Evolutionary conservation across 2,113 vertebrate species (phyloP), one percentile per base, ranked within the genome.

Genomic region (Aegypius monachus): DNA sequence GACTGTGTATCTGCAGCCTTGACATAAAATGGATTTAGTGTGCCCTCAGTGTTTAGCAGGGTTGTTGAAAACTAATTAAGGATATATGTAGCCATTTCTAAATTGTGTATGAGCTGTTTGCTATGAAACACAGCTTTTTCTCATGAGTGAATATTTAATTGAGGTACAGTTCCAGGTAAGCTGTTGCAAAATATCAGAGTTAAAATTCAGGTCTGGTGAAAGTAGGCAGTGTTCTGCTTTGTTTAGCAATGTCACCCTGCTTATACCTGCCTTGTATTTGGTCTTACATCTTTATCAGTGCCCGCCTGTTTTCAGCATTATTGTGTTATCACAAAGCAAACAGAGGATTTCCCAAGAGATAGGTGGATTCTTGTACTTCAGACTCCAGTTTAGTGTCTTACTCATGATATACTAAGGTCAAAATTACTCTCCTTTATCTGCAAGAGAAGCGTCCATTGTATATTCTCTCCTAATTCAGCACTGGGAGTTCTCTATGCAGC

Each of bases 321-420:
- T 62, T 95, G 34, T 88, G 78, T 88, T 95, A 96, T 82, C 87
- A 70, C 58, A 90, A 50, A 72, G 48, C 90, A 96, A 97, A 97
- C 73, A 95, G 95, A 96, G 92, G 96, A 96, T 97, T 95, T 97
- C 96, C 96, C 81, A 97, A 95, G 96, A 97, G 79, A 94, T 38
- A 91, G 85, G 78, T 90, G 81, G 85, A 88, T 96, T 94, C 87
- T 92, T 96, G 95, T 95, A 96, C 87, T 97, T 97, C 96, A 96
- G 92, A 91, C 90, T 96, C 94, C 61, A 87, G 81, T 66, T 65
- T 73, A 52, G 81, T 82, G 84, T 94, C 92, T 94, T 86, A 80
- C 58, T 96, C 36, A 22, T 74, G 27, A 66, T n/a, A 85, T 52
- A 53, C 36, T 74, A 52, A 90, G 66, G 95, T 93, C 74, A 93